These are phyloP conservation scores for Samia ricini DNA, from an alignment of 1,140 invertebrate species.

Conservation along the genomic window DNA sequence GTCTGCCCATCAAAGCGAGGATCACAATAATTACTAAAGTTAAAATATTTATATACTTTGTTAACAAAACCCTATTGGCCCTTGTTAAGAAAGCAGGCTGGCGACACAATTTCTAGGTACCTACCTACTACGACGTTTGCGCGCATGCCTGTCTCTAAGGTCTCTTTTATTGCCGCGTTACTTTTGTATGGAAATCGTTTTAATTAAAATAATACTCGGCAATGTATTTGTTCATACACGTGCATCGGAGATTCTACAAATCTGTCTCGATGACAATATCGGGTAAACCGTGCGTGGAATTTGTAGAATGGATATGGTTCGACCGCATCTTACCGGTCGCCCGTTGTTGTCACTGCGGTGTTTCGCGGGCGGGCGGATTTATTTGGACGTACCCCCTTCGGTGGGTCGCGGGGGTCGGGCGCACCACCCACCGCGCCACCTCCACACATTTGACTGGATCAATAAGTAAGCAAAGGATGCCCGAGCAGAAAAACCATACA, in stretches of 20 bases:
- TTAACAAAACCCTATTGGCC: conserved; percentile 57
- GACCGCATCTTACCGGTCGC: conserved; percentile 68
- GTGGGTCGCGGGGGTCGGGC: conserved; percentile 58
- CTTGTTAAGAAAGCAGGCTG: conserved; percentile 52
- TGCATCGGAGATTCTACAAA: too few relatives aligned
- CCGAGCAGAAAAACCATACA: conserved; percentile 79
- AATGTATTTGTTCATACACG: not conserved
- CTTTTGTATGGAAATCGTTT: conserved; percentile 60
- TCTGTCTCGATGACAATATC: too few relatives aligned
- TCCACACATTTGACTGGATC: conserved; percentile 78
- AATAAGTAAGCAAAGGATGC: conserved; percentile 79
- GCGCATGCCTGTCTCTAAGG: conserved; percentile 71
- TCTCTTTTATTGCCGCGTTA: conserved; percentile 45
- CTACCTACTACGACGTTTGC: conserved; percentile 50
- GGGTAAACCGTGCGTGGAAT: too few relatives aligned
- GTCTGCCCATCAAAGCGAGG: too few relatives aligned
- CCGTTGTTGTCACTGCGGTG: conserved; percentile 74
- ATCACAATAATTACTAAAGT: too few relatives aligned
- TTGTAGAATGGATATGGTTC: conserved; percentile 32
- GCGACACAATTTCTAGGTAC: conserved; percentile 58
- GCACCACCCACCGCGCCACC: conserved; percentile 73
- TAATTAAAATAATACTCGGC: conserved; percentile 59
- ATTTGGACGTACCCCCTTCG: conserved; percentile 73
- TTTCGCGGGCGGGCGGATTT: conserved; percentile 76
- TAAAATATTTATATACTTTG: too few relatives aligned